A percentile compares a stretch with the other conserved stretches of the same genome.
Conservation (phyloP, 2,797 vertebrate species). For the Cuniculus paca region DNA sequence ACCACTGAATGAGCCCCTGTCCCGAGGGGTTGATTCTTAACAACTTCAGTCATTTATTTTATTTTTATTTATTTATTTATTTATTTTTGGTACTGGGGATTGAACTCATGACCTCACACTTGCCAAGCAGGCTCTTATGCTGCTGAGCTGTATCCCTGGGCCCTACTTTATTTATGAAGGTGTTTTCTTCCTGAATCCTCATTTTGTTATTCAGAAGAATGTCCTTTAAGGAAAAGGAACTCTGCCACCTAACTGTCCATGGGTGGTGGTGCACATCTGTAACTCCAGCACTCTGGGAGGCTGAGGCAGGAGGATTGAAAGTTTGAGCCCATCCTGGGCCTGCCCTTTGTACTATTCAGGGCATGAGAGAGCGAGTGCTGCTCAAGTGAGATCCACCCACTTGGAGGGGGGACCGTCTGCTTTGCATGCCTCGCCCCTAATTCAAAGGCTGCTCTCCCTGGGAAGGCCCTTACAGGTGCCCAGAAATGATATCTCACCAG, state of each 20-base stretch:
- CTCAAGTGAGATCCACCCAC: not conserved
- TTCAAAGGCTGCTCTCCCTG: not conserved
- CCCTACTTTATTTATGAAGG: not conserved
- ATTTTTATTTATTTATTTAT: no score
- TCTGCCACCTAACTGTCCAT: rapidly evolving
- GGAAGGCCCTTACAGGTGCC: not conserved
- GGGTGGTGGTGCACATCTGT: not conserved
- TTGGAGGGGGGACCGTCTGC: not conserved
- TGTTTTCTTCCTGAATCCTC: rapidly evolving
- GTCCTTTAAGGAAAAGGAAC: not conserved
- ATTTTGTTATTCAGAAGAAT: not conserved
- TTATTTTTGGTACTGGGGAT: no score
- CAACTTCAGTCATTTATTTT: not conserved
- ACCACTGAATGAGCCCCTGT: not conserved
- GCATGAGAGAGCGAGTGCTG: not conserved
- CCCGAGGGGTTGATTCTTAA: no score
- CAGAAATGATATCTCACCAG: not conserved
- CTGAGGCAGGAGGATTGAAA: not conserved
- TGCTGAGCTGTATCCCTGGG: no score
- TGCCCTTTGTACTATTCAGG: not conserved
- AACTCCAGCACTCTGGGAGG: not conserved
- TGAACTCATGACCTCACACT: no score
- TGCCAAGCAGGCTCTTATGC: no score
- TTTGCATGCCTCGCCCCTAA: not conserved
- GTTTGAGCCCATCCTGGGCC: not conserved